Evolutionary conservation across 2,888 invertebrate species (phyloP), one percentile per base, ranked within the genome.

Genomic region (Aleiodes testaceus): DNA sequence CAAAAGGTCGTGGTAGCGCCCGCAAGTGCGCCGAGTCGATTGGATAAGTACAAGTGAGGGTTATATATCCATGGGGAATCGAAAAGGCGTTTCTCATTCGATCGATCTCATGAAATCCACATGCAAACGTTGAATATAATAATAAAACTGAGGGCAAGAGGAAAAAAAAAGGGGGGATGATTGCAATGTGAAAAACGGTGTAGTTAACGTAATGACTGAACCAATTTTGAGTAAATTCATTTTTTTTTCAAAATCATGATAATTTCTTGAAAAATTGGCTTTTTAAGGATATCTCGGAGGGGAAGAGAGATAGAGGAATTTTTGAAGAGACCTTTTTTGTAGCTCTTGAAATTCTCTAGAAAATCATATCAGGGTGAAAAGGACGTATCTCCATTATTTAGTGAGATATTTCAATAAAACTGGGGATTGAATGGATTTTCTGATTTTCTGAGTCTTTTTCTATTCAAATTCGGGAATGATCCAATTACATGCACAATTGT

Each of bases 31-130:
- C 72, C 16, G 36, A 68, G 67, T 64, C 72, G 67, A 68, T 72
- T 72, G 72, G 67, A 67, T 72, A 72, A 72, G 72, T 72, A 67
- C 55, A 50, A 71, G 66, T 63, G 63, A 67, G 71, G 44, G 45
- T 12, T 66, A 71, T 67, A 71, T 71, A 67, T 71, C 66, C 63
- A 67, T 61, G 44, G 44, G 59, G 66, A 42, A 71, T 71, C 52
- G 61, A 44, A 67, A 71, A 67, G 72, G 72, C 72, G 72, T 72
- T 72, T 63, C 72, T 53, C 64, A 30, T 30, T 45, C 67, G 64
- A 72, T 68, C 71, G 52, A 71, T 67, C 71, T 63, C 52, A 44
- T 14, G 11, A 47, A 64, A 69, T 63, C 69, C 63, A 63, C 69
- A 50, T 61, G 50, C 22, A 70, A 53, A 36, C 36, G 36, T 36